Conservation (phyloP, 2,888 invertebrate species). For the Hedychridium roseum region DNA sequence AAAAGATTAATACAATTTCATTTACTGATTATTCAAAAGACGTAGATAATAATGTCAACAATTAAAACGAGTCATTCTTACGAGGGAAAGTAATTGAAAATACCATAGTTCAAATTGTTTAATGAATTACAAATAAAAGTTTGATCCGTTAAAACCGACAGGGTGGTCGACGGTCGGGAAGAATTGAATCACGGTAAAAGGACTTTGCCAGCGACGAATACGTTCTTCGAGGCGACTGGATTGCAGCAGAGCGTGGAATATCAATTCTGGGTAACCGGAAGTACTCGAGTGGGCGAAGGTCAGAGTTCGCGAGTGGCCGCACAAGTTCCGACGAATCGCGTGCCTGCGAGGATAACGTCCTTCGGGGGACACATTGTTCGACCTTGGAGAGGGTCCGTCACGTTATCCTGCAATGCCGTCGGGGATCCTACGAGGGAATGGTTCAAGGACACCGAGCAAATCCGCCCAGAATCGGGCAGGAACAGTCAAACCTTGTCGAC, state of each 20-base stretch:
- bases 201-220: slow-evolving; percentile 71
- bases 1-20: neutral
- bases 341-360: slow-evolving; percentile 75
- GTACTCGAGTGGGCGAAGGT: slow-evolving; percentile 80
- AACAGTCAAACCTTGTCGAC: slow-evolving; percentile 72
- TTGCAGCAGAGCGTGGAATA: slow-evolving; percentile 77
- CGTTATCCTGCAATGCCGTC: slow-evolving; percentile 72
- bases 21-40: no score
- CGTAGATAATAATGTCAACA: no score
- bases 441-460: slow-evolving; percentile 68
- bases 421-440: slow-evolving; percentile 73
- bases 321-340: slow-evolving; percentile 72
- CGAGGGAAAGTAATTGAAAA: no score
- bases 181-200: slow-evolving; percentile 76
- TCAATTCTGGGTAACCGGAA: slow-evolving; percentile 82
- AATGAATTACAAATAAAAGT: no score
- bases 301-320: slow-evolving; percentile 75
- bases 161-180: slow-evolving; percentile 73
- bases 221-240: slow-evolving; percentile 73
- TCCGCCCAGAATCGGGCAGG: slow-evolving; percentile 69
- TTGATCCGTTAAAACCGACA: slow-evolving; percentile 29
- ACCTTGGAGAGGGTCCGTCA: slow-evolving; percentile 74
- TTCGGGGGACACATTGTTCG: slow-evolving; percentile 74
- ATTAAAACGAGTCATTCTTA: no score
- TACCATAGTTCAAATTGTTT: no score